Conservation (phyloP, 2,888 invertebrate genomes). For the Drosophila maculinotata region DNA sequence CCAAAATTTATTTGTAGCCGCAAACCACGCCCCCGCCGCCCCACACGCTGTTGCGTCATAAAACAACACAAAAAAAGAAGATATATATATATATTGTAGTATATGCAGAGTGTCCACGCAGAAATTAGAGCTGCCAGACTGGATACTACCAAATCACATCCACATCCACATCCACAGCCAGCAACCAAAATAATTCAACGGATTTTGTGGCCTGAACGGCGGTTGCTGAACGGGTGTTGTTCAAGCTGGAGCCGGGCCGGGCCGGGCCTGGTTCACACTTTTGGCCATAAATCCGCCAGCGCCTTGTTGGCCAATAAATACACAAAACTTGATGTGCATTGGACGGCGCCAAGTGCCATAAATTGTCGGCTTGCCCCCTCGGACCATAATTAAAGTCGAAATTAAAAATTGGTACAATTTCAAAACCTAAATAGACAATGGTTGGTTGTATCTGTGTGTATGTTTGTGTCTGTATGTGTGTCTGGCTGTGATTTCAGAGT, state of each 20-base stretch:
- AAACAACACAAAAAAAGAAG: slow-evolving; percentile 11
- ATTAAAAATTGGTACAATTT: slow-evolving; percentile 42
- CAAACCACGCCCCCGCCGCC: slow-evolving; percentile 39
- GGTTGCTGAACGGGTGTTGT: slow-evolving; percentile 31
- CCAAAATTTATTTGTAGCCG: slow-evolving; percentile 67
- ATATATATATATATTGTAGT: too few species aligned
- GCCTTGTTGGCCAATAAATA: slow-evolving; percentile 77
- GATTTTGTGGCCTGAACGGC: slow-evolving; percentile 67
- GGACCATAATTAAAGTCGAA: slow-evolving; percentile 68
- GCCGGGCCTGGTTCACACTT: slow-evolving; percentile 47
- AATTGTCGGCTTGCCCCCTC: slow-evolving; percentile 49
- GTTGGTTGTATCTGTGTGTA: not conserved
- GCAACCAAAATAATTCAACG: slow-evolving; percentile 75
- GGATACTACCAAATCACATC: slow-evolving; percentile 61
- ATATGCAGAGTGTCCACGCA: slow-evolving; percentile 33
- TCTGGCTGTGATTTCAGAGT: slow-evolving; percentile 38
- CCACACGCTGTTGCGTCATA: slow-evolving; percentile 12
- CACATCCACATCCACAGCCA: slow-evolving; percentile 68
- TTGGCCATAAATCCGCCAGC: slow-evolving; percentile 62
- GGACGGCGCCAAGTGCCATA: slow-evolving; percentile 70
- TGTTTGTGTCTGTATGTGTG: not conserved
- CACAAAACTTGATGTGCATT: slow-evolving; percentile 53
- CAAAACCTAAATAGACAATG: slow-evolving; percentile 15
- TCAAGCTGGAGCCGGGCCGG: not conserved
- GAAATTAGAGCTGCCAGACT: slow-evolving; percentile 57